Evolutionary conservation across 2,888 invertebrate species (phyloP).

Genomic region (Ormyrus labotus): DNA sequence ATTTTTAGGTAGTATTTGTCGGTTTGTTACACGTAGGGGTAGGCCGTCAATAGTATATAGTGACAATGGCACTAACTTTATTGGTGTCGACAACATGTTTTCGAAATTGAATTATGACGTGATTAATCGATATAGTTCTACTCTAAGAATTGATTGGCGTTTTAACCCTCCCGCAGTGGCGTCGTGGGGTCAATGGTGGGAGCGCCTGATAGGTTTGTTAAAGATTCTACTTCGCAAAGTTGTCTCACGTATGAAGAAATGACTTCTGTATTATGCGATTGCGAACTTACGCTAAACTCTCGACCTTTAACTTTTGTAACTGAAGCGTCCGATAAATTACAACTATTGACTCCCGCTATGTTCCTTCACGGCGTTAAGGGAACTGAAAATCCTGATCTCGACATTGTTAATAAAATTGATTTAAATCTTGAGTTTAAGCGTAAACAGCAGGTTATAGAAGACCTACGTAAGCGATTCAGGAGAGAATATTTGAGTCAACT

Average conservation of each 20-base stretch:
- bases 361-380: too few species aligned
- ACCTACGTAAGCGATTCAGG: background rate
- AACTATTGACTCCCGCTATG: too few species aligned
- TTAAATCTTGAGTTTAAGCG: background rate
- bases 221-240: background rate
- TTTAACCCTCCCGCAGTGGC: slow-evolving; percentile 1
- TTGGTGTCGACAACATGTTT: slow-evolving; percentile 64
- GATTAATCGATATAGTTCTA: slow-evolving; percentile 55
- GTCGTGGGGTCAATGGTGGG: background rate
- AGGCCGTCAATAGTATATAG: slow-evolving; percentile 64
- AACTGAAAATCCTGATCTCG: too few species aligned
- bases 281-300: slow-evolving; percentile 13
- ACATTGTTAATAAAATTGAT: background rate
- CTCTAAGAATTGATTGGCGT: slow-evolving; percentile 31
- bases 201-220: background rate
- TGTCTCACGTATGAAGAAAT: background rate
- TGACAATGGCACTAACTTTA: slow-evolving; percentile 64
- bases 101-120: slow-evolving; percentile 61
- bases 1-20: slow-evolving; percentile 62
- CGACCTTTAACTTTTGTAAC: background rate
- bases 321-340: background rate
- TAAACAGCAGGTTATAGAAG: slow-evolving; percentile 11
- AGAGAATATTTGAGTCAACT: slow-evolving; percentile 14
- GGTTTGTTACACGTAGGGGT: slow-evolving; percentile 57
- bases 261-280: background rate